Evolutionary conservation across 2,113 vertebrate species (phyloP).

Genomic region (Trematocara stigmaticum): DNA sequence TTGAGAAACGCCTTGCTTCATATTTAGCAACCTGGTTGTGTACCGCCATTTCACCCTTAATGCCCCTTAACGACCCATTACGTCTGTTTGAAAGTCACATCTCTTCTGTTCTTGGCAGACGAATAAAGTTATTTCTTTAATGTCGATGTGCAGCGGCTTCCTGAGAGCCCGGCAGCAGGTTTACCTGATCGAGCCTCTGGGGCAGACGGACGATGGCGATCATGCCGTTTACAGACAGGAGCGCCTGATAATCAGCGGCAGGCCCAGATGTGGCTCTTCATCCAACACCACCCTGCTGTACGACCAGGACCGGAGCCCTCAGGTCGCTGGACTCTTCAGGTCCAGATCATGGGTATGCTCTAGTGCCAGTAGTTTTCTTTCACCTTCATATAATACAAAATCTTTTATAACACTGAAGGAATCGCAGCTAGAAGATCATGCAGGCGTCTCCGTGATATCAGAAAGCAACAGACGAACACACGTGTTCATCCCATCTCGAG

Average conservation of each 20-base stretch:
- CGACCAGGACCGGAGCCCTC: constrained; percentile 57
- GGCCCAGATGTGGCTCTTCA: constrained; percentile 30
- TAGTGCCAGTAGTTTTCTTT: background rate
- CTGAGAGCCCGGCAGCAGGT: constrained; percentile 64
- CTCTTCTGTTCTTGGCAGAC: background rate
- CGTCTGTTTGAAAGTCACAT: rapidly evolving
- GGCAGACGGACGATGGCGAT: background rate
- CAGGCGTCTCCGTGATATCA: background rate
- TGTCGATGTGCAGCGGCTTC: constrained; percentile 75
- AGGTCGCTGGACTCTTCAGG: constrained; percentile 63
- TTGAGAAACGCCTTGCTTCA: background rate
- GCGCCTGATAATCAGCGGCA: constrained; percentile 55
- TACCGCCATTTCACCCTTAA: rapidly evolving
- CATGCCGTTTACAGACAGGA: constrained; percentile 79
- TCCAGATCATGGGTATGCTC: constrained; percentile 71
- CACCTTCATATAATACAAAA: background rate
- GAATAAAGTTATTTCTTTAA: background rate
- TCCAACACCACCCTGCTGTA: background rate
- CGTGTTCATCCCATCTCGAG: background rate
- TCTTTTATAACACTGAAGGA: background rate
- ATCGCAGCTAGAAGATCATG: rapidly evolving
- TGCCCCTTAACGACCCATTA: background rate
- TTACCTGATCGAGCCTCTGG: constrained; percentile 85
- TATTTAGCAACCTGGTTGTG: background rate
- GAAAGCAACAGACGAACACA: background rate